Evolutionary conservation across 2,888 invertebrate species (phyloP).

Genomic region (Neuroscelio doddi): DNA sequence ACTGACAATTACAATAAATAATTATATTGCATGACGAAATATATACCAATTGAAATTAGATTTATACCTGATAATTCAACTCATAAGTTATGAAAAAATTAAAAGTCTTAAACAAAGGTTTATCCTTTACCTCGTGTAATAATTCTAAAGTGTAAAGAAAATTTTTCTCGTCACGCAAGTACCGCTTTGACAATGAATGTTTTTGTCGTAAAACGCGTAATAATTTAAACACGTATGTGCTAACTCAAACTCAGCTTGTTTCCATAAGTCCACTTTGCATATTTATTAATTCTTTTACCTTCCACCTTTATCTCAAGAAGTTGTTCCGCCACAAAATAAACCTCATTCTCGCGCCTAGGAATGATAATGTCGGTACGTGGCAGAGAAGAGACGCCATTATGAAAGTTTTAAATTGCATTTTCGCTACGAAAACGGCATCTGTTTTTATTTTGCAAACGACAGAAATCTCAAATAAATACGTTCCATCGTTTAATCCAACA

Average conservation of each 20-base stretch:
- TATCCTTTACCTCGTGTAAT: too few species aligned
- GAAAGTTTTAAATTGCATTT: constrained; percentile 40
- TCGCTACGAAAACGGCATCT: constrained; percentile 4
- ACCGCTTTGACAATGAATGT: constrained; percentile 4
- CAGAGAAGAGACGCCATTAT: constrained; percentile 26
- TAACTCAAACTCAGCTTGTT: constrained; percentile 36
- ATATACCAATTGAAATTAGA: too few species aligned
- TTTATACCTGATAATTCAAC: too few species aligned
- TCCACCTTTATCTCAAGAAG: constrained; percentile 41
- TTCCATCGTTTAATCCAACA: not conserved
- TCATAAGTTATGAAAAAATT: too few species aligned
- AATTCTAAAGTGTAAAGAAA: not conserved
- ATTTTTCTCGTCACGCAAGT: not conserved
- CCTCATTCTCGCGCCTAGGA: constrained; percentile 42
- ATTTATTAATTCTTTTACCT: constrained; percentile 47
- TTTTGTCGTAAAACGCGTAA: constrained; percentile 23
- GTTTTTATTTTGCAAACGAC: not conserved
- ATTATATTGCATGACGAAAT: too few species aligned
- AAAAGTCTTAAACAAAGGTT: too few species aligned
- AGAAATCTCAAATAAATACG: constrained; percentile 4
- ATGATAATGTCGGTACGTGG: constrained; percentile 42
- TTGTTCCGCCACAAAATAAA: constrained; percentile 43
- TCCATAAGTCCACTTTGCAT: constrained; percentile 44
- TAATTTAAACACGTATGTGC: constrained; percentile 35
- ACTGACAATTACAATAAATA: too few species aligned